These are phyloP conservation scores for Pristionchus exspectatus DNA, from an alignment of 2,888 invertebrate genomes.

Conservation along the genomic window DNA sequence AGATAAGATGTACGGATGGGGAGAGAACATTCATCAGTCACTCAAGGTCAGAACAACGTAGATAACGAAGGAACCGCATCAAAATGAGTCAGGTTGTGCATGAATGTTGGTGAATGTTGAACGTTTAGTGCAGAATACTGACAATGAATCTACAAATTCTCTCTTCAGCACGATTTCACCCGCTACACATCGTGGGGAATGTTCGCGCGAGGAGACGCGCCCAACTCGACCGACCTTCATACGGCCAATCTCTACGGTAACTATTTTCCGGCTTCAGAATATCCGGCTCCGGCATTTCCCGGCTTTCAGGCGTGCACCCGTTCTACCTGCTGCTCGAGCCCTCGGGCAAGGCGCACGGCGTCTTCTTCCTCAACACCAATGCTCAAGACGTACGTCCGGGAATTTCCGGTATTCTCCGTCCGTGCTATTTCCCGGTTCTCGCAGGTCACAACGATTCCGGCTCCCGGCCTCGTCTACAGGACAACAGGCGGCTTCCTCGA, in stretches of 20 bases:
- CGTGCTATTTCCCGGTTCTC: constrained; percentile 63
- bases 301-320: constrained; percentile 71
- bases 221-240: constrained; percentile 65
- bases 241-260: constrained; percentile 73
- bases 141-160: no score
- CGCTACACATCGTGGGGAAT: constrained; percentile 74
- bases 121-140: no score
- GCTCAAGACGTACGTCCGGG: constrained; percentile 66
- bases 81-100: no score
- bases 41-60: constrained; percentile 64
- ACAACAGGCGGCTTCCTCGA: constrained; percentile 79
- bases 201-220: constrained; percentile 74
- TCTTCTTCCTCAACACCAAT: constrained; percentile 74
- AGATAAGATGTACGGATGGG: constrained; percentile 76
- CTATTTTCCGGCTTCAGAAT: no score
- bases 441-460: constrained; percentile 69
- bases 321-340: constrained; percentile 75
- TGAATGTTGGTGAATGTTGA: no score
- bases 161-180: constrained; percentile 74
- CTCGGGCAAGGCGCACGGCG: constrained; percentile 76
- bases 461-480: constrained; percentile 85
- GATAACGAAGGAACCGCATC: no score
- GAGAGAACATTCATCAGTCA: constrained; percentile 75
- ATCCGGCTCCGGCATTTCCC: background rate
- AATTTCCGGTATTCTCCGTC: constrained; percentile 57